phyloP scores from a whole-genome alignment of 2,113 vertebrate species.

The Petaurus breviceps region DNA sequence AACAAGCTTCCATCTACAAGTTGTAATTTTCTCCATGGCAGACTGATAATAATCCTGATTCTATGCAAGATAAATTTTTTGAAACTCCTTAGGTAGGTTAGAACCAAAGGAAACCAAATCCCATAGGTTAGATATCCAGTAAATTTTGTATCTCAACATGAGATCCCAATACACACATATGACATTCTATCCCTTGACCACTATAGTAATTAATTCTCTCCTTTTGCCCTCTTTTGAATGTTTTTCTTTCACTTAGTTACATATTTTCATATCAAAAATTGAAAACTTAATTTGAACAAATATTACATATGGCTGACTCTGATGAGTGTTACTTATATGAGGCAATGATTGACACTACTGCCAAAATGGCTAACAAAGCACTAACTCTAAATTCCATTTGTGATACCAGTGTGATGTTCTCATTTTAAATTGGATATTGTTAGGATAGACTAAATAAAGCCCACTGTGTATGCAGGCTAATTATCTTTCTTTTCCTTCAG shows the following conservation, averaged over 20 bases:
- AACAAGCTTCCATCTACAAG: too few species aligned
- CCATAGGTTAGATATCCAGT: neutral
- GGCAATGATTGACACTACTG: neutral
- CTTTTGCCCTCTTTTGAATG: neutral
- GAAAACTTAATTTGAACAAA: neutral
- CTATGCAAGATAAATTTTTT: too few species aligned
- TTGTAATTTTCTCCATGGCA: neutral
- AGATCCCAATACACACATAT: neutral
- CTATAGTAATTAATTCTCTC: neutral
- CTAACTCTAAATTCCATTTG: neutral
- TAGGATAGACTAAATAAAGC: neutral
- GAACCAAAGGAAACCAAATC: neutral
- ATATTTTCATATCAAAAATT: neutral
- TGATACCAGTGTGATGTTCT: neutral
- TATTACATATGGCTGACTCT: neutral
- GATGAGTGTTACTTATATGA: neutral
- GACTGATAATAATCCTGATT: neutral
- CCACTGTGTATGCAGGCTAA: neutral
- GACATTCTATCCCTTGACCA: neutral
- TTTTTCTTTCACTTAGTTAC: neutral
- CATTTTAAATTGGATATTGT: neutral
- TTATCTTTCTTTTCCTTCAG: neutral
- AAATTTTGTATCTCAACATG: neutral
- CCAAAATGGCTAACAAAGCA: neutral
- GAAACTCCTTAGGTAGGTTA: neutral